These are phyloP conservation scores for Sebastes taczanowskii DNA, from an alignment of 2,797 vertebrate genomes.

Conservation along the genomic window DNA sequence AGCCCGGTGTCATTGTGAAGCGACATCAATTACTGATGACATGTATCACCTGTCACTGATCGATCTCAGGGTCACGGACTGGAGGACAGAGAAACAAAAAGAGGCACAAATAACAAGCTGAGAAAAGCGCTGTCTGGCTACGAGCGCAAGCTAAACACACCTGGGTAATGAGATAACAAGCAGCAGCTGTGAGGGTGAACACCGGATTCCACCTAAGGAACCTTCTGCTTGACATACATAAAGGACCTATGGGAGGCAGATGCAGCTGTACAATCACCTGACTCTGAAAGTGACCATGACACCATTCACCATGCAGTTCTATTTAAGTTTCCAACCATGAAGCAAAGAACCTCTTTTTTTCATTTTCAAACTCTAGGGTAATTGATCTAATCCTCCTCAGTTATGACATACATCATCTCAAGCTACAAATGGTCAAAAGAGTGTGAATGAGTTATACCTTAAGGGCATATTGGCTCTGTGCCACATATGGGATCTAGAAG, in stretches of 20 bases:
- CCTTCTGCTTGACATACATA: background rate
- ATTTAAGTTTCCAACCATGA: background rate
- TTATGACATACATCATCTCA: background rate
- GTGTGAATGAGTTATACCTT: background rate
- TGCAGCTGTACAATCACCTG: background rate
- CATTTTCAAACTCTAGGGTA: background rate
- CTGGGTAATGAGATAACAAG: constrained; percentile 4
- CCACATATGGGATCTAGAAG: background rate
- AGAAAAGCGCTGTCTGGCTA: background rate
- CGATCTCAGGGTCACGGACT: constrained; percentile 4
- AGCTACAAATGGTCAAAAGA: background rate
- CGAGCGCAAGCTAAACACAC: background rate
- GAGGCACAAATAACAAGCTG: constrained; percentile 6
- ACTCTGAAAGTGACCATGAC: background rate
- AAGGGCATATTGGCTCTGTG: background rate
- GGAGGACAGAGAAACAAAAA: constrained; percentile 10
- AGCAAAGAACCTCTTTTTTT: background rate
- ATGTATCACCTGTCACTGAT: constrained; percentile 5
- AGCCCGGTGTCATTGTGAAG: background rate
- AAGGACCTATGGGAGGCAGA: background rate
- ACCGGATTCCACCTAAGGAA: background rate
- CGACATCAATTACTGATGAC: constrained; percentile 7
- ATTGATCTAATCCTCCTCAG: background rate
- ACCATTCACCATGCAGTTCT: background rate
- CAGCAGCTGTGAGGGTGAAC: constrained; percentile 2